Evolutionary conservation across 1,140 invertebrate species (phyloP), one percentile per base, ranked within the genome.

Genomic region (Bombyx mori): DNA sequence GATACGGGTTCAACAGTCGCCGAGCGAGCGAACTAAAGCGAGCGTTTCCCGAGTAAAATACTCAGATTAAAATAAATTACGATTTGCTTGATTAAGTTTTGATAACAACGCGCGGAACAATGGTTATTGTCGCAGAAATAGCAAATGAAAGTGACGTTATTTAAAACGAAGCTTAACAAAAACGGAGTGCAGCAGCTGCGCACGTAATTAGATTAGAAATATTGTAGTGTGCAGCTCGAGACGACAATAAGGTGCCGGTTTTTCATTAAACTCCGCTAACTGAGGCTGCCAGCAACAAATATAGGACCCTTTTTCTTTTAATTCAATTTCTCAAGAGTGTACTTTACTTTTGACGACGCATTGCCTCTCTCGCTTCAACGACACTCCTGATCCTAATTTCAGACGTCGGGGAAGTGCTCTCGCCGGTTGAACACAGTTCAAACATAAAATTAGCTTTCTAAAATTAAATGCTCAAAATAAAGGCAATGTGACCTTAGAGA

Each of bases 241-340:
- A 64, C 59, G 55, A 69, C 68, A 69, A 66, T 68, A 68, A 61
- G 57, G 62, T 62, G 61, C 61, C 58, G 55, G 61, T 58, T 66
- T 61, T 71, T 70, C 63, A 72, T 75, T 75, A 70, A 75, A 72
- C 63, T 70, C 67, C 52, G 59, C 66, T 63, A 72, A 68, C 62
- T 60, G 61, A 57, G 56, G 54, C 54, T 61, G 66, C 57, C 60
- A 63, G 57, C 58, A 67, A 66, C 63, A 67, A 62, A 65, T 53
- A 53, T 42, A 61, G 57, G 57, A 60, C 54, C 55, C 57, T 66
- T 66, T 61, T 69, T 55, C 42, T 53, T 61, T 18, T 58, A 58
- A 63, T 66, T 63, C 52, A 56, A 63, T 63, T 63, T 60, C n/a
- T 52, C n/a, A 45, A 55, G 48, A 51, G 50, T 51, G 6, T 51